A percentile compares a stretch with the other conserved stretches of the same genome.
phyloP scores from a whole-genome alignment of 2,113 vertebrate species.

The Sinocyclocheilus anshuiensis region DNA sequence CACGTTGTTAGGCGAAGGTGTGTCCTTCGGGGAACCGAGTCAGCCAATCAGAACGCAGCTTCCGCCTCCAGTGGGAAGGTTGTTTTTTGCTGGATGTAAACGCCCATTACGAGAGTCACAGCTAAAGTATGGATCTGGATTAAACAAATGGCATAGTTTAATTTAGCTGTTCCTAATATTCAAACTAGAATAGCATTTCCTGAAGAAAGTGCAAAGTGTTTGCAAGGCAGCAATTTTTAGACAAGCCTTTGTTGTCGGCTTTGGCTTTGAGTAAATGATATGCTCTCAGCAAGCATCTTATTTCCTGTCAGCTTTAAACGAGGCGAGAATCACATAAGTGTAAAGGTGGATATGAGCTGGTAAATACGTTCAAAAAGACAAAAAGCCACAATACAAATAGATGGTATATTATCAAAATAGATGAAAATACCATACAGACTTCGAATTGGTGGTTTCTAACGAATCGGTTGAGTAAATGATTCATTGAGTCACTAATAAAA shows the following conservation, averaged over 20 bases:
- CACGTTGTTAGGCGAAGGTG: slow-evolving; percentile 74
- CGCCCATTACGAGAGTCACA: slow-evolving; percentile 60
- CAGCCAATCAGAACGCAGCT: slow-evolving; percentile 66
- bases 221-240: neutral
- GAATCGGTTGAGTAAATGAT: neutral
- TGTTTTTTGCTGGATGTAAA: slow-evolving; percentile 72
- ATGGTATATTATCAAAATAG: neutral
- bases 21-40: slow-evolving; percentile 57
- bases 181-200: neutral
- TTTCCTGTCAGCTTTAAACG: neutral
- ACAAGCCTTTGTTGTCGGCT: neutral
- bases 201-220: neutral
- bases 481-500: neutral
- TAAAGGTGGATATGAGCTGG: neutral
- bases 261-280: neutral
- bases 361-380: neutral
- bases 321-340: neutral
- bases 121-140: slow-evolving; percentile 59
- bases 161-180: neutral
- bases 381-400: neutral
- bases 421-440: neutral
- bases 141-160: slow-evolving; percentile 38
- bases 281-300: neutral
- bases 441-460: neutral
- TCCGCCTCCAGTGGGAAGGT: slow-evolving; percentile 61